A percentile compares a stretch with the other conserved stretches of the same genome.
Conservation (phyloP, 1,140 invertebrate genomes). For the Cotesia glomerata region DNA sequence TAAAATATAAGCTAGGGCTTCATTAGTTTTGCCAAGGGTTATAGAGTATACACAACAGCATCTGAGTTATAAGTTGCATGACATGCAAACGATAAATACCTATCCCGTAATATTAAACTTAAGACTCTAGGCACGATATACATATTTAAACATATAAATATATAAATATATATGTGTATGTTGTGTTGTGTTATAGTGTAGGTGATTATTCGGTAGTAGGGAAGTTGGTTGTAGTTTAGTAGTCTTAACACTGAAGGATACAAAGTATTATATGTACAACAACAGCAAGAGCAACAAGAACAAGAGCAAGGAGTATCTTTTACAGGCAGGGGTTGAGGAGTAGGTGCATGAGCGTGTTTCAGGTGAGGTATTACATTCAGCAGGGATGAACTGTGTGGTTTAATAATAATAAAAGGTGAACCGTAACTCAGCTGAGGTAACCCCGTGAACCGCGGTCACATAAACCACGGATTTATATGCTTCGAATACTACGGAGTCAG, state of each 20-base stretch:
- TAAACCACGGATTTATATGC: slow-evolving; percentile 38
- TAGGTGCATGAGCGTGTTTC: too few species aligned
- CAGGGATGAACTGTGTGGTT: slow-evolving; percentile 22
- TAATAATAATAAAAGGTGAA: slow-evolving; percentile 34
- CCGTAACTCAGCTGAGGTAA: slow-evolving; percentile 28
- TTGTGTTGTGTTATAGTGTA: background rate
- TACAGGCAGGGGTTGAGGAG: too few species aligned
- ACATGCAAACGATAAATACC: slow-evolving; percentile 33
- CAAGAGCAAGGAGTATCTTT: too few species aligned
- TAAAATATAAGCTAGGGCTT: background rate
- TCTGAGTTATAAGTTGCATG: slow-evolving; percentile 3
- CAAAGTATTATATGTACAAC: background rate
- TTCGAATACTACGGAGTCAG: slow-evolving; percentile 14
- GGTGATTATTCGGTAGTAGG: slow-evolving; percentile 37
- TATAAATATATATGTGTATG: background rate
- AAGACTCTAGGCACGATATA: slow-evolving; percentile 15
- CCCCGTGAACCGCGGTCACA: slow-evolving; percentile 36
- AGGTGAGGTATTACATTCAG: background rate
- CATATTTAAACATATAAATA: background rate
- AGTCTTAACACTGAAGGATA: background rate
- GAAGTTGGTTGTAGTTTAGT: slow-evolving; percentile 5
- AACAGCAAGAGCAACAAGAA: background rate
- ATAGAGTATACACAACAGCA: background rate
- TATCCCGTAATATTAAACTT: slow-evolving; percentile 31
- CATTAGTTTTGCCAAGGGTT: slow-evolving; percentile 6